Evolutionary conservation across 2,113 vertebrate species (phyloP).

Genomic region (Oryctolagus cuniculus): DNA sequence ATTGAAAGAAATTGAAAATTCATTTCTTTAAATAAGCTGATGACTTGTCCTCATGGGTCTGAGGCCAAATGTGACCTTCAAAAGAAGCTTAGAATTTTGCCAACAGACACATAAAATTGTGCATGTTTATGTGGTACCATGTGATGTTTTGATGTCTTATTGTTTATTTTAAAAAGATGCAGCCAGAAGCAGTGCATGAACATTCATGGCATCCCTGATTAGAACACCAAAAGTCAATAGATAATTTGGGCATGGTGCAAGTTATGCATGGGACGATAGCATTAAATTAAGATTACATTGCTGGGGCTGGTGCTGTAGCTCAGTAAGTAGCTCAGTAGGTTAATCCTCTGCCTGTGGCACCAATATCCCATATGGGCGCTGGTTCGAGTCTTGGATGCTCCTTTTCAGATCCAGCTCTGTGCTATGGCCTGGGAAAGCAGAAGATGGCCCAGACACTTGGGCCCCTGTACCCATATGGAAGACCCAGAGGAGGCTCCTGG

Average conservation of each 20-base stretch:
- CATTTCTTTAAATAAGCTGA: slow-evolving; percentile 34
- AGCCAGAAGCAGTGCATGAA: background rate
- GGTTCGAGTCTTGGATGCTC: too few species aligned
- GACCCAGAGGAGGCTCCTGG: too few species aligned
- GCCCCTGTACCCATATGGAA: too few species aligned
- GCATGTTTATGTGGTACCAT: too few species aligned
- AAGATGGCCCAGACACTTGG: too few species aligned
- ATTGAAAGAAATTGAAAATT: background rate
- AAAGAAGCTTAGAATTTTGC: background rate
- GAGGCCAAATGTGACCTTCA: background rate
- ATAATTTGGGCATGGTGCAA: background rate
- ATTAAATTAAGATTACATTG: slow-evolving; percentile 15
- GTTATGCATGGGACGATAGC: background rate
- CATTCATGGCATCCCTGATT: background rate
- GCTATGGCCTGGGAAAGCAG: too few species aligned
- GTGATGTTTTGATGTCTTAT: background rate
- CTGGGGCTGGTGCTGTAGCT: background rate
- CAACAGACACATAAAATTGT: too few species aligned
- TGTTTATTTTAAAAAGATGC: background rate
- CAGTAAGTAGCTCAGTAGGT: too few species aligned
- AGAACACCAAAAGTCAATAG: slow-evolving; percentile 43
- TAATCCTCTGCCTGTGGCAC: too few species aligned
- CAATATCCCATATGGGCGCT: too few species aligned
- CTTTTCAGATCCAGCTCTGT: too few species aligned
- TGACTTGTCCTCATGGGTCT: slow-evolving; percentile 3